Base-by-base conservation (phyloP, 2,888 invertebrate genomes). In the Drosophila peninsularis region DNA sequence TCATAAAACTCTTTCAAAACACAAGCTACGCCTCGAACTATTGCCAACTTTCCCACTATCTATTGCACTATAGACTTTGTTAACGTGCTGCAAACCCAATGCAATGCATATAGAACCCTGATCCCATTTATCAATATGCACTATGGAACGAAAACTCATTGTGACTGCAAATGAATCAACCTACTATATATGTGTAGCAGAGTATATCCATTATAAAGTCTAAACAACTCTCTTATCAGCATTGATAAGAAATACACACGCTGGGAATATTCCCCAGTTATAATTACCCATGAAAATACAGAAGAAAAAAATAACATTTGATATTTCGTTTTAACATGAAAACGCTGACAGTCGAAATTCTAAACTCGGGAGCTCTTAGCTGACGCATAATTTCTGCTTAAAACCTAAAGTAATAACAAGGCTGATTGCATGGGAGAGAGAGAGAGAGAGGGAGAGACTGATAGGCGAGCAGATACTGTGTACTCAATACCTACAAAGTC, bases 241-340 rank as follows among this genome's bases (percentile, higher is more conserved):
- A 45, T 19, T 68, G 75, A 75, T 75, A 75, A 75, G 52, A 45
- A 30, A 17, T 19, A 17, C 21, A 37, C 21, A 36, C 21, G 27
- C 32, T n/a, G 32, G 37, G 11, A 27, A 30, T 24, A 5, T n/a
- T 24, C 21, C 45, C 21, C 14, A 10, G 24, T 74, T 32, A 71
- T 76, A 76, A 65, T 76, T 74, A 71, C 19, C 5, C 39, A 39
- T 68, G 1, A 19, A 36, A 50, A 2, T 9, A 24, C 14, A 44
- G 3, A n/a, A 24, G n/a, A n/a, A 21, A n/a, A 77, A 21, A 44
- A 30, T n/a, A 55, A 21, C 30, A 62, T 54, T 70, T 76, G 78
- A 77, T 75, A 72, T 50, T 34, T 24, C 53, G 65, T 55, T 78
- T 70, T 65, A 65, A 53, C 37, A 14, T 49, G 78, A 75, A 76